Percentiles rank a stretch among this genome's conserved stretches.
Conservation (phyloP, 1,140 invertebrate genomes). For the Phortica variegata region DNA sequence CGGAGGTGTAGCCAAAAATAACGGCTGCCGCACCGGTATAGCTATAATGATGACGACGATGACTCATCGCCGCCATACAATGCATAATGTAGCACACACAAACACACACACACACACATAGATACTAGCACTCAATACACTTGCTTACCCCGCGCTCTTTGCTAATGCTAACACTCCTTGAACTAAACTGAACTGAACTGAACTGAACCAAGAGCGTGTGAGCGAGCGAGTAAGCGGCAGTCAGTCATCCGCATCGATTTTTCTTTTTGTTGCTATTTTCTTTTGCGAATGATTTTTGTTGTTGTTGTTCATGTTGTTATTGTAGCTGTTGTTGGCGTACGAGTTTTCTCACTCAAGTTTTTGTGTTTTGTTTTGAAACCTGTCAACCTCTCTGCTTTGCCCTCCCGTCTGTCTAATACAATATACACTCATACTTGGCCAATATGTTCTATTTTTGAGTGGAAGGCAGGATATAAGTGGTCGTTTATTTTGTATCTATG, state of each 20-base stretch:
- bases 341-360: conserved; percentile 24
- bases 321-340: conserved; percentile 23
- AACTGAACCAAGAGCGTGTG: background rate
- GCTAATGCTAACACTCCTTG: conserved; percentile 24
- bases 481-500: background rate
- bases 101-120: conserved; percentile 16
- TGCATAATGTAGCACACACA: conserved; percentile 41
- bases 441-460: conserved; percentile 48
- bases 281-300: too few species aligned
- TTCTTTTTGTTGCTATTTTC: conserved; percentile 28
- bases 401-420: too few species aligned
- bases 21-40: too few species aligned
- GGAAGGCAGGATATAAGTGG: conserved; percentile 15
- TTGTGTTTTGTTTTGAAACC: background rate
- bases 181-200: conserved; percentile 3
- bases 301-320: conserved; percentile 44
- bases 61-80: conserved; percentile 39
- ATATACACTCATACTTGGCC: too few species aligned
- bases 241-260: conserved; percentile 49
- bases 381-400: conserved; percentile 9
- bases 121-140: too few species aligned
- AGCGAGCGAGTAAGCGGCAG: too few species aligned
- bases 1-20: background rate
- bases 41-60: conserved; percentile 7
- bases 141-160: too few species aligned